Base-by-base conservation (phyloP, 1,140 invertebrate genomes). In the Lepidostoma basale region DNA sequence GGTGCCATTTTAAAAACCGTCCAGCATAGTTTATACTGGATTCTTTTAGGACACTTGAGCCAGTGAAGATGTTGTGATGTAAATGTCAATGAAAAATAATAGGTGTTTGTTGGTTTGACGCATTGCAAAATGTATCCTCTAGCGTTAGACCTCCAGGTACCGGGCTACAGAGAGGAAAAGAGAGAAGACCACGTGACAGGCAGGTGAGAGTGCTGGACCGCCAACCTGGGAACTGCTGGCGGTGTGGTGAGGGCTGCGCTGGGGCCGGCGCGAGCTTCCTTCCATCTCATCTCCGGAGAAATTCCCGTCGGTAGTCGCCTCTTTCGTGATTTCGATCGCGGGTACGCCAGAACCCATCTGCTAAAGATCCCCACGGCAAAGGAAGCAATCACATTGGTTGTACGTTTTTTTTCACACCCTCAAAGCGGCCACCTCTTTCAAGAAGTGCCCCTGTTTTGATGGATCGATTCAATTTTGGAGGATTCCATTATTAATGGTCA, bases 311-410 rank as follows among this genome's bases (percentile, higher is more conserved):
- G 76, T 72, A 45, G 77, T 76, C 8, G 89, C 88, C 80, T 95
- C 92, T 86, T 93, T 92, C 73, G 92, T 95, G 76, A 96, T 95
- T 88, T 95, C 93, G 85, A 89, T 86, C 78, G 88, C 87, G 82
- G 79, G 79, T 78, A 82, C 82, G 75, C 80, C 80, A 28, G 40
- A 79, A 79, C 78, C 44, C 52, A 52, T 18, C 60, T 67, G 60
- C 65, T 68, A 30, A 6, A 60, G 20, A n/a, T 9, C 12, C 42
- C 36, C 39, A 54, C 10, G 25, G 20, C 36, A 16, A 60, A 54
- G 49, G 33, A 60, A 60, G 56, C 39, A 56, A 56, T 60, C 22
- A 60, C 12, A 60, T 60, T 44, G n/a, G 52, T 25, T 60, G 33
- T 60, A 40, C 22, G 36, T 22, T n/a, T 40, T 28, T 47, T 47